A percentile compares a stretch with the other conserved stretches of the same genome.
Conservation (phyloP, 2,113 vertebrate genomes). For the Heterotilapia buettikoferi region DNA sequence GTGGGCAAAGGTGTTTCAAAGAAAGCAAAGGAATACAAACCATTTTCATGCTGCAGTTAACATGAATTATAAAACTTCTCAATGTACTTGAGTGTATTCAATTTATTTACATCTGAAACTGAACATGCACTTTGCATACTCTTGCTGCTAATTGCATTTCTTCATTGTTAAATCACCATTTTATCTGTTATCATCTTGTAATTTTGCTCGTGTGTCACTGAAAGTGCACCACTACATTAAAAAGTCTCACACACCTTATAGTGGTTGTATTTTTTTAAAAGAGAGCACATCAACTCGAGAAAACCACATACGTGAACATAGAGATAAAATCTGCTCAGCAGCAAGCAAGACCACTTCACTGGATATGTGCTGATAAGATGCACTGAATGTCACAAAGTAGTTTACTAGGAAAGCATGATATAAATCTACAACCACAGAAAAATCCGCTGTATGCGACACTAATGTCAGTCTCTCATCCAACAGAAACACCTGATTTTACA, state of each 20-base stretch:
- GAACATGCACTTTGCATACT: neutral
- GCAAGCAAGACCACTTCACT: neutral
- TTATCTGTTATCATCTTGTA: neutral
- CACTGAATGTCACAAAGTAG: neutral
- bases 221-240: neutral
- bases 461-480: neutral
- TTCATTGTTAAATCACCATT: neutral
- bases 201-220: neutral
- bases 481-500: neutral
- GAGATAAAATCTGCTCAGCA: neutral
- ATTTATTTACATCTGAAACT: neutral
- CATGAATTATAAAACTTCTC: accelerated
- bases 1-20: neutral
- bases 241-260: neutral
- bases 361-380: neutral
- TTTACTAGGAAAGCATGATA: neutral
- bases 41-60: neutral
- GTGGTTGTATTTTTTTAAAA: neutral
- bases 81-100: neutral
- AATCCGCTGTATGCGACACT: neutral
- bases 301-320: neutral
- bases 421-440: neutral
- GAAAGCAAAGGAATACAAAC: neutral
- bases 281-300: neutral
- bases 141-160: neutral